These are phyloP conservation scores for Eretmochelys imbricata DNA, from an alignment of 2,113 vertebrate species.

Conservation along the genomic window DNA sequence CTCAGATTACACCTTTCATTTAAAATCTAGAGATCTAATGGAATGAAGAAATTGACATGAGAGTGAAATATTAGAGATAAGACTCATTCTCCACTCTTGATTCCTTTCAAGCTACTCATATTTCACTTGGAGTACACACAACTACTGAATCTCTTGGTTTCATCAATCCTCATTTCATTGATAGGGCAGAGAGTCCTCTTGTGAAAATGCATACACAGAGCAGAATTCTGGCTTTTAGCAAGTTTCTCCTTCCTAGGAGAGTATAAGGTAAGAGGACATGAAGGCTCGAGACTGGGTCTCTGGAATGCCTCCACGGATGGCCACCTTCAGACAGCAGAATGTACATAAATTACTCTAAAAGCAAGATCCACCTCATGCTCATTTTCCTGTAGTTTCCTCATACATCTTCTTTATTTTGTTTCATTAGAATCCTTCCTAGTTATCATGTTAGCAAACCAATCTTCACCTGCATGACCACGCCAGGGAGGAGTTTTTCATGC, in stretches of 20 bases:
- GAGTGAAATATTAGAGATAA: background rate
- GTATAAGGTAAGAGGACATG: background rate
- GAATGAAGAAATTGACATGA: background rate
- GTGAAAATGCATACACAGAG: background rate
- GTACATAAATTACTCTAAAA: accelerated
- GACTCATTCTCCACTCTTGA: background rate
- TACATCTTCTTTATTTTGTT: background rate
- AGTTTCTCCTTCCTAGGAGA: background rate
- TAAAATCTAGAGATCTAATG: background rate
- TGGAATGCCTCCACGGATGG: background rate
- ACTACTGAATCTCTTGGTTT: background rate
- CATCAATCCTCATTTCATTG: slow-evolving; percentile 47
- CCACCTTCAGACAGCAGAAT: background rate
- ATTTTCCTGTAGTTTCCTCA: background rate
- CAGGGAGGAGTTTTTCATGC: accelerated
- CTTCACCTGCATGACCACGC: background rate
- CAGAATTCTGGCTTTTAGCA: background rate
- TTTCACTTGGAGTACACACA: background rate
- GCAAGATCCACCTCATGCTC: background rate
- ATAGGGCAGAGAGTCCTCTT: background rate
- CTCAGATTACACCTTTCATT: no score
- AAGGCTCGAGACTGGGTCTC: accelerated
- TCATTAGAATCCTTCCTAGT: accelerated
- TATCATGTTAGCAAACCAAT: accelerated
- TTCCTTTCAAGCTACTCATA: background rate